Base-by-base conservation (phyloP, 1,140 invertebrate species). In the Halyomorpha halys region DNA sequence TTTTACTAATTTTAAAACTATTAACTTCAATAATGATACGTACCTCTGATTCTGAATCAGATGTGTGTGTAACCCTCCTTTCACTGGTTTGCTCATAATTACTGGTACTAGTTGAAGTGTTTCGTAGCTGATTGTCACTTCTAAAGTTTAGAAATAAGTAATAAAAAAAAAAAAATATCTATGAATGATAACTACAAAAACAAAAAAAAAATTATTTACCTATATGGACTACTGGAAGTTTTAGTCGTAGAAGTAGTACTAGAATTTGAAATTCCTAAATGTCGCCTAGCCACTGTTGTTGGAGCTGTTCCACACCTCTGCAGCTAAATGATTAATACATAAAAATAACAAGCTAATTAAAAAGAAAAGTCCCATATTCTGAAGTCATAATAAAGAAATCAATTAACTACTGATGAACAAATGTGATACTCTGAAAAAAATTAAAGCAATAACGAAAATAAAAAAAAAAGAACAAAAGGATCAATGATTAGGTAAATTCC, bases 241-340 rank as follows among this genome's bases (percentile, higher is more conserved):
- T 96, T 97, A 44, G 90, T 93, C 6, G 93, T 97, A 44, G 92
- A 95, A 1, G 93, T 97, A 0, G 93, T 96, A 63, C 90, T 94
- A 0, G 91, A 93, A 0, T 91, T 93, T n/a, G 93, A 96, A 65
- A 97, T 94, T 23, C 93, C 93, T 66, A 96, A 86, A 72, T 94
- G 93, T 56, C 91, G 76, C 67, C 87, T 77, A 1, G 83, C 47
- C n/a, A 49, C 47, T 19, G 47, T 49, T 18, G 47, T 49, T 49
- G 47, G n/a, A 19, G 47, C 21, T 49, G 47, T 49, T 49, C 47
- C 47, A 49, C 47, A 49, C 47, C 47, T 49, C 21, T 49, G 47
- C 47, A 49, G n/a, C 47, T 49, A 13, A 21, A 49, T 11, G n/a
- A 49, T 49, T 8, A 8, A 11, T 39, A 6, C 11, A 11, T 39